Evolutionary conservation across 2,797 vertebrate species (phyloP), one percentile per base, ranked within the genome.

Genomic region (Artibeus lituratus): DNA sequence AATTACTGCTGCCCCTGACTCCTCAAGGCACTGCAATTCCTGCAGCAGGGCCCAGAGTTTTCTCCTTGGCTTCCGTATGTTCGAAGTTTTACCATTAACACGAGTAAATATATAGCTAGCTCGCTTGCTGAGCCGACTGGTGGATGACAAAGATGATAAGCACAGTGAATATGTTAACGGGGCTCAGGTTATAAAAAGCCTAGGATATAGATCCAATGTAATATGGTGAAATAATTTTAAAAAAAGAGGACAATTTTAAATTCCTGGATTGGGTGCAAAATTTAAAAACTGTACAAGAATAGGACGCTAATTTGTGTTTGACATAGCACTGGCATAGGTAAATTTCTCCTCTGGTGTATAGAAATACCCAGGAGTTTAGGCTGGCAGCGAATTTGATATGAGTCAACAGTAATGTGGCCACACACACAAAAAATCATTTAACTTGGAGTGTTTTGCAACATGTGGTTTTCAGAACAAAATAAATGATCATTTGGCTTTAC

Each of bases 401-500:
- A 76, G n/a, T 80, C 55, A 72, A 74, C 5, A 70, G 53, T 69
- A 49, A 88, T 44, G 9, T 77, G 73, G 55, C 51, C 24, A 2
- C 49, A 53, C 59, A 76, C 90, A 62, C 12, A 62, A 62, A 32
- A n/a, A 42, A 88, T 74, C 1, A 16, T 78, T 95, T 57, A 57
- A 86, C n/a, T 35, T 78, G 53, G 32, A 7, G 59, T 92, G 26
- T 6, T 22, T 55, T 77, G 47, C 2, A 83, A 21, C 26, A 24
- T 44, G 11, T n/a, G 19, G 5, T 73, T 96, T 94, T 97, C 44
- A 85, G 69, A 94, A 86, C 15, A 73, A 89, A 95, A 72, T 70
- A 39, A 95, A 32, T 16, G 35, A 70, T 55, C 44, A 37, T 92
- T 94, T 94, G 65, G 16, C 70, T 95, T 39, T 3, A 57, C 18